phyloP scores from a whole-genome alignment of 2,888 invertebrate genomes.

The Candidula unifasciata region DNA sequence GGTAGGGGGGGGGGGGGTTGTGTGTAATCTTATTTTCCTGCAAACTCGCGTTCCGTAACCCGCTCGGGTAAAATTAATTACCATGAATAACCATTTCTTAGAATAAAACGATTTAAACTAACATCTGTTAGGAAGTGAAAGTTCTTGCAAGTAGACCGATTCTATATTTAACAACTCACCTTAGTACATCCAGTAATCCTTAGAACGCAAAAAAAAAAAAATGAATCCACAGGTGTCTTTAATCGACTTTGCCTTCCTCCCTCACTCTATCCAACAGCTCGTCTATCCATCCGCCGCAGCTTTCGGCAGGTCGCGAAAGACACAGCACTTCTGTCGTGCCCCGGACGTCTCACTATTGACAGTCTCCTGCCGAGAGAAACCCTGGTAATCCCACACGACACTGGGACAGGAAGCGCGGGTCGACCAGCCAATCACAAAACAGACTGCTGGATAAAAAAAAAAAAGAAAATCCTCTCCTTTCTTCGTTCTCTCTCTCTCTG shows the following conservation, averaged over 20 bases:
- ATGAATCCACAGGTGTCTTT: no score
- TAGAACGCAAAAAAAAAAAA: background rate
- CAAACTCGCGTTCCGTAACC: no score
- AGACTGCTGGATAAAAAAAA: no score
- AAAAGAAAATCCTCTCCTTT: background rate
- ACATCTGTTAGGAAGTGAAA: no score
- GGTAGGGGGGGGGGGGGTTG: no score
- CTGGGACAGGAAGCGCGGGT: slow-evolving; percentile 43
- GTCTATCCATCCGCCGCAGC: background rate
- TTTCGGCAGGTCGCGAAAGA: background rate
- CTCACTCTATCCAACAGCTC: background rate
- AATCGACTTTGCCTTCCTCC: background rate
- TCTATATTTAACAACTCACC: no score
- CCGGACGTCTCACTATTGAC: slow-evolving; percentile 34
- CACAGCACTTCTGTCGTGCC: background rate
- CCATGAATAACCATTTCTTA: no score
- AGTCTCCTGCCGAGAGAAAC: slow-evolving; percentile 22
- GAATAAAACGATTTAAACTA: no score
- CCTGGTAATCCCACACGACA: slow-evolving; percentile 29
- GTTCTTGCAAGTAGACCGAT: no score
- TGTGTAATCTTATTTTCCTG: no score
- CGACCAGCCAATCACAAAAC: slow-evolving; percentile 37
- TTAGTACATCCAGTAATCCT: background rate
- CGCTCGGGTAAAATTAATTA: no score
- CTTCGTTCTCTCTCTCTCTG: background rate